Evolutionary conservation across 2,113 vertebrate species (phyloP).

Genomic region (Galemys pyrenaicus): DNA sequence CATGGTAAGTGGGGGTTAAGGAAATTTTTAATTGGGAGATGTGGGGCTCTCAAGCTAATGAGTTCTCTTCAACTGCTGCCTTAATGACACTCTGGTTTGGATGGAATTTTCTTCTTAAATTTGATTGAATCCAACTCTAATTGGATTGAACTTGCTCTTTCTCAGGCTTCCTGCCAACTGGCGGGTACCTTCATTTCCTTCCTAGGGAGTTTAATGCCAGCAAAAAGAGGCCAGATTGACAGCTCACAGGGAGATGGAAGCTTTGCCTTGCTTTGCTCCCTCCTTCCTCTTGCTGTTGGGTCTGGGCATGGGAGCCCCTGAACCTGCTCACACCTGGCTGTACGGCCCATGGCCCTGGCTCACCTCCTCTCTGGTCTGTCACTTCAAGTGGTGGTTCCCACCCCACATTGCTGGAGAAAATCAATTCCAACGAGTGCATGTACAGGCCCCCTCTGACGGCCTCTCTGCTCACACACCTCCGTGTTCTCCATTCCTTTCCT

Average conservation of each 20-base stretch:
- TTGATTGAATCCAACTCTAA: conserved; percentile 72
- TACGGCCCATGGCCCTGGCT: rapidly evolving
- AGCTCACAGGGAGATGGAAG: not conserved
- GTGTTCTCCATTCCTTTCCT: not conserved
- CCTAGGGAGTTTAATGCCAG: conserved; percentile 59
- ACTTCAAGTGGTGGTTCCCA: not conserved
- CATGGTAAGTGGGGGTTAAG: not conserved
- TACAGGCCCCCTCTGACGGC: not conserved
- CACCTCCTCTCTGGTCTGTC: not conserved
- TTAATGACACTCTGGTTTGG: conserved; percentile 54
- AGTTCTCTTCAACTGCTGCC: conserved; percentile 42
- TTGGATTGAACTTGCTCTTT: conserved; percentile 66
- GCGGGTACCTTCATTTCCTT: conserved; percentile 36
- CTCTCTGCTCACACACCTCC: not conserved
- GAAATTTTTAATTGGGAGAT: conserved; percentile 26
- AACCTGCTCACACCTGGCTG: not conserved
- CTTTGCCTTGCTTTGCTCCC: not conserved
- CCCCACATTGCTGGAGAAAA: not conserved
- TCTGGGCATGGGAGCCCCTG: not conserved
- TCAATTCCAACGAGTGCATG: not conserved
- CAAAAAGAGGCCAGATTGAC: conserved; percentile 46
- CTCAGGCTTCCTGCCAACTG: conserved; percentile 61
- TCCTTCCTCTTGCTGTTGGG: not conserved
- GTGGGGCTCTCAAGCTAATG: conserved; percentile 3
- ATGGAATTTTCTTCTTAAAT: conserved; percentile 72